Base-by-base conservation (phyloP, 2,888 invertebrate species). In the Ornithoptera alexandrae region DNA sequence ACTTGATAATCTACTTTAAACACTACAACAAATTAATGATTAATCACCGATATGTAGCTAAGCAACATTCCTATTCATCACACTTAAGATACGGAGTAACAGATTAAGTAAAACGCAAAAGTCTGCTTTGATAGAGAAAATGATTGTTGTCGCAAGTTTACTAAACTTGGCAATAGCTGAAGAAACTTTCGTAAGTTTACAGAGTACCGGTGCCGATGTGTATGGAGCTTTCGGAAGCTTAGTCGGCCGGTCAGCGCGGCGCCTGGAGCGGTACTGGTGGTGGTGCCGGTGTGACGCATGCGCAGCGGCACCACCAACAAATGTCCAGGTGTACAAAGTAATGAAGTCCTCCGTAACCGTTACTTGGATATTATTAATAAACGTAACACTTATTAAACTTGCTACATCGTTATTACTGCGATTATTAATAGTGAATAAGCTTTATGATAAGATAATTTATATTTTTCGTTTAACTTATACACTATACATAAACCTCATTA, bases 181-280 rank as follows among this genome's bases (percentile, higher is more conserved):
- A 67, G 17, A 69, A 65, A 69, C 69, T 69, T 68, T 68, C 12
- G 20, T 39, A 68, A 68, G 58, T 68, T 68, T 30, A 59, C 20
- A 42, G 59, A 18, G 20, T n/a, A 22, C 10, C 20, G 17, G 24
- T 53, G 22, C 15, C 53, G 62, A 56, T 22, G n/a, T 58, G n/a
- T 53, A 1, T 1, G 53, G 5, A 46, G 46, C 62, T 39, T 39
- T 15, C 30, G 58, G 30, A 63, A 68, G 63, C 68, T 62, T 36
- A 57, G 46, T 61, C 69, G 68, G 62, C 59, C 67, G 67, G 42
- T 63, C 62, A 24, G 18, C 62, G 8, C 30, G 36, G 69, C 68
- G 71, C 66, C 68, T 69, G 68, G 63, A 63, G 58, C 66, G 62
- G 22, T 62, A 70, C 69, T 66, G 57, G 46, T 15, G 10, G 42